Evolutionary conservation across 2,888 invertebrate genomes (phyloP).

Genomic region (Corbicula japonica): DNA sequence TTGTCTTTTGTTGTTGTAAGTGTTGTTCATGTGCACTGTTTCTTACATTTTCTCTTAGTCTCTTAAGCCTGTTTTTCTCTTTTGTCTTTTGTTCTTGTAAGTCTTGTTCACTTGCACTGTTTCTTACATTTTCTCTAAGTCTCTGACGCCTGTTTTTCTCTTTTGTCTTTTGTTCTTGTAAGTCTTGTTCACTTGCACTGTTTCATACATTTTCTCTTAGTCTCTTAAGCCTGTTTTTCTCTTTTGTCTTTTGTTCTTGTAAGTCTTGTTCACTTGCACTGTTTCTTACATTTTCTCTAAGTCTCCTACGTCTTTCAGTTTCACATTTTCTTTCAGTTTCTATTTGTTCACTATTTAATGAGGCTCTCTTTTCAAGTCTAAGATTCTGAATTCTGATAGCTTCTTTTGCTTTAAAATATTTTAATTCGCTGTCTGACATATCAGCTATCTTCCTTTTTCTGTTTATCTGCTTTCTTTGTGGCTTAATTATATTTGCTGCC

Average conservation of each 20-base stretch:
- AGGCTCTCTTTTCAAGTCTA: not conserved
- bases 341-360: not conserved
- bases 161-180: not conserved
- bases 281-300: not conserved
- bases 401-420: constrained; percentile 18
- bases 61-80: constrained; percentile 5
- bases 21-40: too few relatives aligned
- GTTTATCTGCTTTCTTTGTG: constrained; percentile 2
- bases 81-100: not conserved
- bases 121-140: constrained; percentile 11
- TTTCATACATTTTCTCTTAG: not conserved
- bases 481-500: not conserved
- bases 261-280: not conserved
- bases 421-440: constrained; percentile 8
- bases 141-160: not conserved
- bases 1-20: too few relatives aligned
- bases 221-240: not conserved
- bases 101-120: not conserved
- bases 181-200: constrained; percentile 1
- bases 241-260: not conserved
- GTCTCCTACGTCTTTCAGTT: constrained; percentile 8
- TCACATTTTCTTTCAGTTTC: constrained; percentile 1
- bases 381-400: not conserved
- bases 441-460: constrained; percentile 6
- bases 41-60: constrained; percentile 2